Percentiles rank a stretch among this genome's conserved stretches.
These are phyloP conservation scores for Hemibagrus guttatus DNA, from an alignment of 2,797 vertebrate genomes.

Conservation along the genomic window DNA sequence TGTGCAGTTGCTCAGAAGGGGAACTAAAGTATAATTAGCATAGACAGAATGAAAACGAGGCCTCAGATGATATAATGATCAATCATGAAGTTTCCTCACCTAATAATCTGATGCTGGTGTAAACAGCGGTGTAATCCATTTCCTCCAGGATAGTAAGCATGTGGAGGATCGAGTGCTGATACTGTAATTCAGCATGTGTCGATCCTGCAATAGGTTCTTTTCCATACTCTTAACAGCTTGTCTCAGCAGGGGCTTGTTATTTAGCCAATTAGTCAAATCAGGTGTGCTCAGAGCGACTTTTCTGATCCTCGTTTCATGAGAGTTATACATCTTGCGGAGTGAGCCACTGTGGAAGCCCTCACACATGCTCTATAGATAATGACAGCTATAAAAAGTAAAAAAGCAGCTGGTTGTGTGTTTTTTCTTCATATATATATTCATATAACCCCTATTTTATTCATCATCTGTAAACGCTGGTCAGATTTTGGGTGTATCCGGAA, in stretches of 20 bases:
- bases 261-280: conserved; percentile 9
- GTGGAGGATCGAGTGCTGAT: background rate
- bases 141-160: background rate
- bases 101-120: background rate
- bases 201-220: background rate
- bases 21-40: conserved; percentile 13
- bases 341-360: background rate
- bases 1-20: background rate
- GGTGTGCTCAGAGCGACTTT: background rate
- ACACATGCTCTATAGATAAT: background rate
- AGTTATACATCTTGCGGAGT: background rate
- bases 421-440: background rate
- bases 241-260: conserved; percentile 12
- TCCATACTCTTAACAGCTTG: background rate
- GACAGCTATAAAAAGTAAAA: background rate
- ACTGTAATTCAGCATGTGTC: background rate
- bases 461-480: background rate
- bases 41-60: conserved; percentile 4
- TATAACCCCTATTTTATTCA: background rate
- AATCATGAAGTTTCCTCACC: background rate
- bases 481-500: background rate
- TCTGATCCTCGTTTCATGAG: background rate
- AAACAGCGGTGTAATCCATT: background rate
- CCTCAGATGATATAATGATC: background rate
- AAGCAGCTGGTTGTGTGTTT: background rate